Conservation (phyloP, 2,888 invertebrate genomes). For the Acheta domesticus region DNA sequence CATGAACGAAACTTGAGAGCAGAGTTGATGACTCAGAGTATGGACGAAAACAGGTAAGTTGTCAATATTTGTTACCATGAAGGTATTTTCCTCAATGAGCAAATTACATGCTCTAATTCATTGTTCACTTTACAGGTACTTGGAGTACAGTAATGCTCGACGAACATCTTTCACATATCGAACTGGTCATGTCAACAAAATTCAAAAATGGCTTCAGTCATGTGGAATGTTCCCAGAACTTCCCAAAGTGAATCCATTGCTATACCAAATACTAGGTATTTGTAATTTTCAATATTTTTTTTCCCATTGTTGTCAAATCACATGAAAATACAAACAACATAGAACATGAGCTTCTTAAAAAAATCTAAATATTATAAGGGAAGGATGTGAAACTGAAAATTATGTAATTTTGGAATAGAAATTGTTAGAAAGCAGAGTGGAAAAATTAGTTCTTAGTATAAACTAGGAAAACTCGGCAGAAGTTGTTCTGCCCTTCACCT, state of each 20-base stretch:
- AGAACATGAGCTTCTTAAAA: no score
- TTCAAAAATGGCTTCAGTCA: slow-evolving; percentile 25
- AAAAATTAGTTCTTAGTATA: no score
- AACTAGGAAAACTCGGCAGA: no score
- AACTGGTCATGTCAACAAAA: background rate
- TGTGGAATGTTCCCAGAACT: slow-evolving; percentile 1
- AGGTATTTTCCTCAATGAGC: background rate
- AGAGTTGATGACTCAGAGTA: slow-evolving; percentile 43
- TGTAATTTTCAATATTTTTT: background rate
- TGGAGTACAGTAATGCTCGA: slow-evolving; percentile 75
- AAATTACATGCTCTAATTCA: no score
- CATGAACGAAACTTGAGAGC: slow-evolving; percentile 45
- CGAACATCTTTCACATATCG: slow-evolving; percentile 63
- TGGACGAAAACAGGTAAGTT: slow-evolving; percentile 39
- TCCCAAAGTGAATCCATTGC: background rate
- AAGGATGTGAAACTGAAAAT: no score
- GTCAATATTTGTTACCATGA: slow-evolving; percentile 24
- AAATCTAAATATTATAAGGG: no score
- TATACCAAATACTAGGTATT: slow-evolving; percentile 29
- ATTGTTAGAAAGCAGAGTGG: no score
- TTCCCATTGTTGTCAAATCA: no score
- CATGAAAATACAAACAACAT: no score
- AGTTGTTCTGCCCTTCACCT: no score
- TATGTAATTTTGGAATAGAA: no score
- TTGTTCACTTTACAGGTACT: slow-evolving; percentile 50